Evolutionary conservation across 2,888 invertebrate species (phyloP), one percentile per base, ranked within the genome.

Genomic region (Zhengitettix transpicula): DNA sequence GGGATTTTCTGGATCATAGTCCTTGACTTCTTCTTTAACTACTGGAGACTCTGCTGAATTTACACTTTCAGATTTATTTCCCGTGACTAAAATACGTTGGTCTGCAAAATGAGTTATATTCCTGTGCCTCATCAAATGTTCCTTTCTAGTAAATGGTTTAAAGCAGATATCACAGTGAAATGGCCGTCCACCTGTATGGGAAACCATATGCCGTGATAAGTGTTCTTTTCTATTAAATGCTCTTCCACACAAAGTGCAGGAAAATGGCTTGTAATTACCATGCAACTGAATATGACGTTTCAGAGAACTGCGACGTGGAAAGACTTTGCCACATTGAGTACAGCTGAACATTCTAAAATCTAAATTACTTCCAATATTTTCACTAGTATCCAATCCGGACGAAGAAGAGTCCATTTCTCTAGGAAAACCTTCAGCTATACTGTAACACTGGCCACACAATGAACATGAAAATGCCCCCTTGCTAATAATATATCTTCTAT

Each of bases 381-480:
- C 47, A 47, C 47, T 47, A n/a, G 14, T 47, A n/a, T 47, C 47
- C n/a, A 47, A 47, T 28, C 28, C 28, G 2, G 47, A 47, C 8
- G 12, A n/a, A n/a, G 12, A 14, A 14, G n/a, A 12, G 12, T 47
- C 47, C 12, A 14, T 8, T 12, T 47, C n/a, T 42, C 67, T 63
- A 40, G 64, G 57, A 58, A 62, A 61, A 16, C 67, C 67, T 59
- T 66, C 66, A 56, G 66, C 65, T 58, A 67, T 65, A 55, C 64
- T 64, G 57, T 66, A 67, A 60, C 67, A 67, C 51, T 65, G 65
- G 1, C 67, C 67, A 56, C 67, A 67, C 10, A 67, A 61, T 7
- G 67, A 67, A 62, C 67, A 67, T 9, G 67, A 66, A 58, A 67
- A 67, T 41, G 67, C 66, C 10, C 63, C 62, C 58, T 67, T 67